These are phyloP conservation scores for Anthopleura xanthogrammica DNA, from an alignment of 92 coral and sea anemone species.

Conservation along the genomic window DNA sequence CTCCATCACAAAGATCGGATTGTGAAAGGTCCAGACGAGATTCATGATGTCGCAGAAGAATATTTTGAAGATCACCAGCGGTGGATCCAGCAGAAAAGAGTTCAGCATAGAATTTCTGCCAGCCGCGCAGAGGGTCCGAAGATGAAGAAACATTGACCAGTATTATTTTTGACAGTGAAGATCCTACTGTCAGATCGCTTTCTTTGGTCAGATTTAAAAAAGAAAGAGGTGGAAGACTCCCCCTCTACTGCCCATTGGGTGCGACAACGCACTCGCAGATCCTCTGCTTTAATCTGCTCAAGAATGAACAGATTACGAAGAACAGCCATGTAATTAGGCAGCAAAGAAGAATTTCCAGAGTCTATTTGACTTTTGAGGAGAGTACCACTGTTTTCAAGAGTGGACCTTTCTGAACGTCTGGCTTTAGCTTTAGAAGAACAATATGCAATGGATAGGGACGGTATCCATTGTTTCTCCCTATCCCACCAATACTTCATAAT, in stretches of 20 bases:
- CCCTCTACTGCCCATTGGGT: constrained; percentile 18
- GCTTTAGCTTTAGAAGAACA: not conserved
- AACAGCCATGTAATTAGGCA: not conserved
- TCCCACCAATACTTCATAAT: not conserved
- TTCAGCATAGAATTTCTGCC: no score
- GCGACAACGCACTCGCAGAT: not conserved
- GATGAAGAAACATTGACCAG: not conserved
- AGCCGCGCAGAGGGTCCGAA: no score
- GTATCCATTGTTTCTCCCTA: not conserved
- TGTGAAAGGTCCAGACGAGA: not conserved
- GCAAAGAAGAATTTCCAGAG: not conserved
- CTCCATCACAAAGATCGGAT: constrained; percentile 39
- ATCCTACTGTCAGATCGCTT: not conserved
- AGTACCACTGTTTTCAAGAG: not conserved
- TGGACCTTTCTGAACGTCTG: not conserved
- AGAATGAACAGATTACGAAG: not conserved
- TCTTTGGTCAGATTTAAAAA: constrained; percentile 7
- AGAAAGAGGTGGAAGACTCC: constrained; percentile 20
- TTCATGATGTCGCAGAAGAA: not conserved
- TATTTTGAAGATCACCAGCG: no score
- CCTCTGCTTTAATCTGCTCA: not conserved
- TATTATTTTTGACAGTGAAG: not conserved
- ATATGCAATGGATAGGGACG: not conserved
- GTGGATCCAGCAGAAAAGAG: no score
- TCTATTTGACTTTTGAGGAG: not conserved